phyloP scores from a whole-genome alignment of 2,797 vertebrate species.

The Vespertilio murinus region DNA sequence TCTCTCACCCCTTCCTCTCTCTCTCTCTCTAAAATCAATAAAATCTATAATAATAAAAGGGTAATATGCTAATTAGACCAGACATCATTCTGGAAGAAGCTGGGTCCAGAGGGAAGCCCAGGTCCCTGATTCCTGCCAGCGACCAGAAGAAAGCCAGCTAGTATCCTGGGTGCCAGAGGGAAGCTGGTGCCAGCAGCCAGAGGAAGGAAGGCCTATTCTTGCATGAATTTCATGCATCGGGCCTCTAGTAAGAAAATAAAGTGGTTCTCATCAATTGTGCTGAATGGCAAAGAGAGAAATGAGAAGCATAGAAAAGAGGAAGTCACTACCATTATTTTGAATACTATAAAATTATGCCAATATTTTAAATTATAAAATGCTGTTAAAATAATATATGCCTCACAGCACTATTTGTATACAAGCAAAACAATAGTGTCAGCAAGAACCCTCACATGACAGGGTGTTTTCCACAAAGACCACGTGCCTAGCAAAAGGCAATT shows the following conservation, averaged over 20 bases:
- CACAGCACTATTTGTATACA: neutral
- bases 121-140: too few relatives aligned
- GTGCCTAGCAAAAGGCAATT: too few relatives aligned
- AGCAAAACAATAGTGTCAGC: neutral
- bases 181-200: too few relatives aligned
- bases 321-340: neutral
- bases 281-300: neutral
- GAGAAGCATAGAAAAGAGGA: neutral
- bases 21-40: neutral
- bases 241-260: neutral
- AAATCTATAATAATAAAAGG: neutral
- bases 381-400: neutral
- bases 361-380: conserved; percentile 5
- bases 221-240: too few relatives aligned
- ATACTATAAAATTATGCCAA: neutral
- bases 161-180: too few relatives aligned
- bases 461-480: neutral
- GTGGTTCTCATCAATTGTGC: neutral
- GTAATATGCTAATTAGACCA: too few relatives aligned
- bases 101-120: too few relatives aligned
- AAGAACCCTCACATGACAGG: neutral
- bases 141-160: too few relatives aligned
- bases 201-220: too few relatives aligned
- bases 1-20: neutral
- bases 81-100: too few relatives aligned